Base-by-base conservation (phyloP, 2,797 vertebrate species). In the Loriculus beryllinus region DNA sequence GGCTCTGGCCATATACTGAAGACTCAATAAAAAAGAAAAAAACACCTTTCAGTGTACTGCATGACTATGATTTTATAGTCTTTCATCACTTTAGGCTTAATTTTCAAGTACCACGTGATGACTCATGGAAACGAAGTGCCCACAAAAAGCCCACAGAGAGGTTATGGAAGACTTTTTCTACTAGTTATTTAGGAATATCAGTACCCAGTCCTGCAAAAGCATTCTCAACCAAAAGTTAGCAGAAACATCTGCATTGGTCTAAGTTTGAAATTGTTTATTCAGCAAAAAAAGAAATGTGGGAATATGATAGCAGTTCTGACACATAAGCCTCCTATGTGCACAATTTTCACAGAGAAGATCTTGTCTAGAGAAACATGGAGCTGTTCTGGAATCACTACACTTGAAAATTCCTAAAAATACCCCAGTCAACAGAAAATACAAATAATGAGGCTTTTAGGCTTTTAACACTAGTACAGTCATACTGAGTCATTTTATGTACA, bases 11-110 rank as follows among this genome's bases (percentile, higher is more conserved):
- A 59, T 26, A n/a, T 78, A 48, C 45, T 60, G 69, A 72, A 49
- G 10, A 63, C 19, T 9, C 21, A 35, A 6, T 6, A 49, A 72
- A 78, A 25, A 51, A 23, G 10, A 19, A 42, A 77, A 79, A 47
- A 33, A 11, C 31, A 43, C 4, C 6, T 74, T 63, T 70, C 23
- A 18, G 3, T 28, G 7, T 37, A 33, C 23, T 49, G 9, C 7
- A 33, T 63, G n/a, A 23, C 11, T 33, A 22, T 0, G 0, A 8
- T 26, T 20, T 77, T 67, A 54, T 0, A 1, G 23, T 82, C 48
- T 82, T 82, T 56, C 48, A 37, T 39, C 14, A 49, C 12, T 20
- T 64, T 35, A 71, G 7, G 5, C 13, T 87, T 78, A 56, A 37
- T 90, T 94, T 87, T 78, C 52, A 75, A 64, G 28, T n/a, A 85